Percentiles rank a stretch among this genome's conserved stretches.
Conservation (phyloP, 2,888 invertebrate genomes). For the Ctena decussata region DNA sequence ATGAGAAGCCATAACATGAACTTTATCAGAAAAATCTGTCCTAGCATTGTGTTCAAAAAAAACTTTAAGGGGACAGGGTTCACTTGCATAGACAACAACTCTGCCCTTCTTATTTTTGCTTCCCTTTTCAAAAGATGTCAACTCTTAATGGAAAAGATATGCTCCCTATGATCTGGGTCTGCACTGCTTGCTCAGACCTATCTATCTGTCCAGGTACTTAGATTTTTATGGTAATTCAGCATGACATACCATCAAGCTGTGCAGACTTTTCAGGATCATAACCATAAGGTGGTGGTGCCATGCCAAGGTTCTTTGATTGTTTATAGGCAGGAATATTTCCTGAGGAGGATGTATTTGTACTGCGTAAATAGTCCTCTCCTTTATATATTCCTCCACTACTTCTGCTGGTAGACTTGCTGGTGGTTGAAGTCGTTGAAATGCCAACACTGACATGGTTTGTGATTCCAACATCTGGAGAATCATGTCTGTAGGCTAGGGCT, state of each 20-base stretch:
- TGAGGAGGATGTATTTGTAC: conserved; percentile 85
- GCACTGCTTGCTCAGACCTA: too few species aligned
- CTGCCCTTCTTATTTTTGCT: too few species aligned
- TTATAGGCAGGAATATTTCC: conserved; percentile 75
- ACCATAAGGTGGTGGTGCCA: conserved; percentile 75
- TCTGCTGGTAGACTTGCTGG: conserved; percentile 97
- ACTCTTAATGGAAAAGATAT: too few species aligned
- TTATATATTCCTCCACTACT: conserved; percentile 95
- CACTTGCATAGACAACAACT: too few species aligned
- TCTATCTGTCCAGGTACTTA: too few species aligned
- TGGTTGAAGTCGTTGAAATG: conserved; percentile 97
- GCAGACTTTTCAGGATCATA: conserved; percentile 72
- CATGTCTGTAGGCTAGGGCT: conserved; percentile 92
- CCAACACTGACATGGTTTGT: conserved; percentile 90
- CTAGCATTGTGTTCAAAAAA: too few species aligned
- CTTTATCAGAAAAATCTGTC: too few species aligned
- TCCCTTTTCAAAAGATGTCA: too few species aligned
- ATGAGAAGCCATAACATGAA: too few species aligned
- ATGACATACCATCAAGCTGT: conserved; percentile 47
- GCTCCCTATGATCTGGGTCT: too few species aligned
- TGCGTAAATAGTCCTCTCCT: conserved; percentile 84
- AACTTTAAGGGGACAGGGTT: too few species aligned
- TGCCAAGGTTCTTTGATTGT: conserved; percentile 71
- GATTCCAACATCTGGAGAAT: conserved; percentile 86
- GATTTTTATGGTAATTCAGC: too few species aligned